Evolutionary conservation across 2,113 vertebrate species (phyloP), one percentile per base, ranked within the genome.

Genomic region (Piprites chloris): DNA sequence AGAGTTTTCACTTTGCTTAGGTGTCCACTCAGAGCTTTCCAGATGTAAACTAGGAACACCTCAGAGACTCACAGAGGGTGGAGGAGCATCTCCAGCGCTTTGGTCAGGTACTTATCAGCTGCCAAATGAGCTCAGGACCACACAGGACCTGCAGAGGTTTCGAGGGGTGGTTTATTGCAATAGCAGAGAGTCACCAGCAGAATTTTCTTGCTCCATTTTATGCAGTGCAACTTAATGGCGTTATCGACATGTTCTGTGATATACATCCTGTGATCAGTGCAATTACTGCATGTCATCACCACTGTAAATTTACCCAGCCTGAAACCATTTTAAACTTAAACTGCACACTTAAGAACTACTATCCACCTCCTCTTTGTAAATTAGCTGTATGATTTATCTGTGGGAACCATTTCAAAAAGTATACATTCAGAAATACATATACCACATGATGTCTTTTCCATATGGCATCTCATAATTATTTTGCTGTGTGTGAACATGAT

Each of bases 391-490:
- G 98, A 98, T 98, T 98, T 98, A 98, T 98, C 97, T 97, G 97
- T 98, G 97, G 97, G 98, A 98, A 98, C 97, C 85, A 92, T 98
- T 98, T 98, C 95, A 98, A 97, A 97, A 97, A 97, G 96, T 98
- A 98, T 97, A 98, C 95, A 98, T 98, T 98, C 97, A 97, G 97
- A 98, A 98, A 98, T 97, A 97, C 97, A 96, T 97, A 96, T 91
- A 98, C 97, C 97, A 97, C 97, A 98, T 98, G 98, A 99, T 99
- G 98, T 96, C 97, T 99, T 99, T 99, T 98, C 98, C 98, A 98
- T 98, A 97, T 98, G 97, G 97, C 96, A 97, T 97, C 96, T 98
- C 97, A 96, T 98, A 98, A 98, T 98, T 98, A 98, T 98, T 98
- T 98, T 97, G 96, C 98, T 98, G 98, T 98, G 98, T 98, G 98